Evolutionary conservation across 1,140 invertebrate species (phyloP), one percentile per base, ranked within the genome.

Genomic region (Laupala kohalensis): DNA sequence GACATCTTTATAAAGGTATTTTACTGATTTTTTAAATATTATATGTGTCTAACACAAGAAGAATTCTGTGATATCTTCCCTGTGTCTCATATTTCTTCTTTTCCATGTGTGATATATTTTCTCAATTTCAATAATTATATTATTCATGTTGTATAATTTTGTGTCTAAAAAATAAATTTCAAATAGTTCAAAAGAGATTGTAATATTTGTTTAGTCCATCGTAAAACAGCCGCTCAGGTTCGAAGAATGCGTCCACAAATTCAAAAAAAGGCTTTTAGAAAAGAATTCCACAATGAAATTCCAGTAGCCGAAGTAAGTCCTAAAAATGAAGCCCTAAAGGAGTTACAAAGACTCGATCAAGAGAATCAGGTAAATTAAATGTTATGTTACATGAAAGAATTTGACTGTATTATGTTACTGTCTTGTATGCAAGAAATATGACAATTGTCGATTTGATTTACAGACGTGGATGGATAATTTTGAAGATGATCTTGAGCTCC

Each of bases 1-100:
- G 89, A n/a, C 89, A 91, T 83, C 80, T 90, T 9, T 85, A 85
- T 70, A 90, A 88, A 84, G 85, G 89, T 77, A 86, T 88, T 23
- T 29, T 5, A 24, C 72, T 66, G 53, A 28, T 23, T 66, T 0
- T 19, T 19, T 64, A 37, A 53, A 53, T 13, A 63, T 28, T 53
- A 6, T 30, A n/a, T n/a, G n/a, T n/a, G n/a, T n/a, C n/a, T n/a
- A n/a, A n/a, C n/a, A n/a, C n/a, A n/a, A n/a, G n/a, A n/a, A n/a
- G n/a, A n/a, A n/a, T n/a, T n/a, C n/a, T n/a, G n/a, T n/a, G n/a
- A n/a, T n/a, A n/a, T n/a, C n/a, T n/a, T n/a, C n/a, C n/a, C n/a
- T n/a, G n/a, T n/a, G n/a, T n/a, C n/a, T n/a, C n/a, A n/a, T n/a
- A n/a, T n/a, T n/a, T n/a, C n/a, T n/a, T n/a, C n/a, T n/a, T n/a